phyloP scores from a whole-genome alignment of 2,797 vertebrate species.

The Zenarchopterus dispar region DNA sequence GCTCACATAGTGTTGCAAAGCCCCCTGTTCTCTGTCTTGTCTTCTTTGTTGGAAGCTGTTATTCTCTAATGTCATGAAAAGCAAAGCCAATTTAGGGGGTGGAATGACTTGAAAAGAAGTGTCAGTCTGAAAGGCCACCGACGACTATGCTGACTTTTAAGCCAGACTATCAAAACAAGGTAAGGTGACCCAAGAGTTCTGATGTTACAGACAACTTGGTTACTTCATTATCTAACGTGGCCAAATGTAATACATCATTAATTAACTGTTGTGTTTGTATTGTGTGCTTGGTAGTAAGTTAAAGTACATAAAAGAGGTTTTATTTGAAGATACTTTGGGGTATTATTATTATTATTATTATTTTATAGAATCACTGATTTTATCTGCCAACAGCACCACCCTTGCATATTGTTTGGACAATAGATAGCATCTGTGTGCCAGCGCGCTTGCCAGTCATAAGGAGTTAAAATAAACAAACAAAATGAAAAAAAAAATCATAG shows the following conservation, averaged over 20 bases:
- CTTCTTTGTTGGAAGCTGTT: constrained; percentile 58
- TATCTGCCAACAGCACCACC: constrained; percentile 1
- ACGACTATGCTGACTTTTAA: constrained; percentile 77
- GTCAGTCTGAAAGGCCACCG: constrained; percentile 51
- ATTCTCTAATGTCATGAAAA: constrained; percentile 67
- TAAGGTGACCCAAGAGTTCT: constrained; percentile 76
- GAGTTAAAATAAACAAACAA: no score
- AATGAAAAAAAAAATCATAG: background rate
- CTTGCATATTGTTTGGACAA: no score
- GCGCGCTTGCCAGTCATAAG: no score
- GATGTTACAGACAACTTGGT: constrained; percentile 66
- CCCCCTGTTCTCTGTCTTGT: constrained; percentile 45
- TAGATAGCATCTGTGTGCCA: no score
- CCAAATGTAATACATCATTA: constrained; percentile 63
- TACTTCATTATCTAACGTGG: constrained; percentile 42
- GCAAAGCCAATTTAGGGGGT: constrained; percentile 62
- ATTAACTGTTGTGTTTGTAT: constrained; percentile 39
- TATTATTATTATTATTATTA: background rate
- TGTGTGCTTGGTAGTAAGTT: background rate
- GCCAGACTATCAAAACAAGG: constrained; percentile 81
- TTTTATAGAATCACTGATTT: background rate
- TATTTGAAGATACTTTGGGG: constrained; percentile 1
- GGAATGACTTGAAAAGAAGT: constrained; percentile 61
- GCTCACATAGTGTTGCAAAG: constrained; percentile 47
- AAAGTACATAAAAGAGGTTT: background rate